phyloP scores from a whole-genome alignment of 2,113 vertebrate species.

The Grammomys dolichurus region DNA sequence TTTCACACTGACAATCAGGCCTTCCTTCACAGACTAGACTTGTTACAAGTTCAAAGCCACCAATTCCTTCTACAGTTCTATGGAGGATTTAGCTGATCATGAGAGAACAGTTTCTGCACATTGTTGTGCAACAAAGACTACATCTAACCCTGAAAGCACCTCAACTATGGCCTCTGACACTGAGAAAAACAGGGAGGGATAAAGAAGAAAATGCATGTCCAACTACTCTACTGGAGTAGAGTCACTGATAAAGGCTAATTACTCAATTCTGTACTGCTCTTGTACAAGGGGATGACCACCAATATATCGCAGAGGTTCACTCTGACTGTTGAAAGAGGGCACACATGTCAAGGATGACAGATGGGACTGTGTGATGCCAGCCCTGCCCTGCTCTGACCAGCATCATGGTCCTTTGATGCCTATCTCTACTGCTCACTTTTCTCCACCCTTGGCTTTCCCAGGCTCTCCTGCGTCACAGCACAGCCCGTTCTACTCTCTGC shows the following conservation, averaged over 20 bases:
- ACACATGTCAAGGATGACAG: neutral
- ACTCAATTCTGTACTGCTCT: neutral
- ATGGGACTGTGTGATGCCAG: neutral
- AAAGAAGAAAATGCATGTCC: neutral
- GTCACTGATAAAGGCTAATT: neutral
- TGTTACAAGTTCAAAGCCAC: neutral
- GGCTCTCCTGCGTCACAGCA: neutral
- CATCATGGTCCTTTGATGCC: neutral
- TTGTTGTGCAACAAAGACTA: neutral
- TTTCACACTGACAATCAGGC: slow-evolving; percentile 30
- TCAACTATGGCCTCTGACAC: neutral
- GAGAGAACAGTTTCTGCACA: neutral
- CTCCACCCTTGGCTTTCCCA: neutral
- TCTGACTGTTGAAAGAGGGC: neutral
- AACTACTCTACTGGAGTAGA: neutral
- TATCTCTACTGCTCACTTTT: neutral
- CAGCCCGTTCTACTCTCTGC: neutral
- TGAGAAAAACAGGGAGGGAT: neutral
- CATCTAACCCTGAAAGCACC: neutral
- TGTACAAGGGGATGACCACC: neutral
- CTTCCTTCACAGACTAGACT: neutral
- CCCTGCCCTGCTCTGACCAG: neutral
- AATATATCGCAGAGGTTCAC: neutral
- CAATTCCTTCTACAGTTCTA: neutral
- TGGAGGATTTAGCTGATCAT: neutral